Conservation (phyloP, 2,797 vertebrate species). For the Varecia variegata region DNA sequence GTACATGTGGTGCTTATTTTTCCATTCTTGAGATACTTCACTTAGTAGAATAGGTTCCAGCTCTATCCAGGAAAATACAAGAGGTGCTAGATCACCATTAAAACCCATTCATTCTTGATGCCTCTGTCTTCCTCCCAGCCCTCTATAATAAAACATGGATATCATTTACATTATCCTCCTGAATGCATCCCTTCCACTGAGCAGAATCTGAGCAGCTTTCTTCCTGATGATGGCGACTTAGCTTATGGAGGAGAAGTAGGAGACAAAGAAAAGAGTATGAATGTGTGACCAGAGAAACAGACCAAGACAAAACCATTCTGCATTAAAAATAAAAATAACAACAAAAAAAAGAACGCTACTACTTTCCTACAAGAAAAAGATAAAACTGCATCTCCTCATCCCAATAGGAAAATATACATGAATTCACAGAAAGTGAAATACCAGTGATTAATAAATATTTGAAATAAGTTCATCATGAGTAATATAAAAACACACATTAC, state of each 20-base stretch:
- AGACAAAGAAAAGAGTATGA: background rate
- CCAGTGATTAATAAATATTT: background rate
- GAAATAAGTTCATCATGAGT: background rate
- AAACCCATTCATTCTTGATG: background rate
- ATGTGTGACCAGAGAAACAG: background rate
- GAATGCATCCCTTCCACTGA: background rate
- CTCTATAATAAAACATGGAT: background rate
- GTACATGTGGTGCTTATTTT: too few relatives aligned
- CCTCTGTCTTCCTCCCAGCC: background rate
- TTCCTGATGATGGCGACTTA: background rate
- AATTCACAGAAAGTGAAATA: slow-evolving; percentile 40
- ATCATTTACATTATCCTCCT: background rate
- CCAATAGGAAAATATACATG: background rate
- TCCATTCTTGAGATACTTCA: too few relatives aligned
- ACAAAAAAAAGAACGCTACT: background rate
- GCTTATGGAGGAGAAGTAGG: background rate
- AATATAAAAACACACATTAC: background rate
- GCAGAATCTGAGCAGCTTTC: background rate
- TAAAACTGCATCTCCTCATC: background rate
- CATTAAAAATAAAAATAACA: background rate
- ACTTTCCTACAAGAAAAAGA: background rate
- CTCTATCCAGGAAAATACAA: too few relatives aligned
- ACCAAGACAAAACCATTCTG: background rate
- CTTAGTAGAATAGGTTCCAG: too few relatives aligned
- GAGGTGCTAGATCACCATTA: background rate